These are phyloP conservation scores for Chloropsis hardwickii DNA, from an alignment of 2,113 vertebrate species.

Conservation along the genomic window DNA sequence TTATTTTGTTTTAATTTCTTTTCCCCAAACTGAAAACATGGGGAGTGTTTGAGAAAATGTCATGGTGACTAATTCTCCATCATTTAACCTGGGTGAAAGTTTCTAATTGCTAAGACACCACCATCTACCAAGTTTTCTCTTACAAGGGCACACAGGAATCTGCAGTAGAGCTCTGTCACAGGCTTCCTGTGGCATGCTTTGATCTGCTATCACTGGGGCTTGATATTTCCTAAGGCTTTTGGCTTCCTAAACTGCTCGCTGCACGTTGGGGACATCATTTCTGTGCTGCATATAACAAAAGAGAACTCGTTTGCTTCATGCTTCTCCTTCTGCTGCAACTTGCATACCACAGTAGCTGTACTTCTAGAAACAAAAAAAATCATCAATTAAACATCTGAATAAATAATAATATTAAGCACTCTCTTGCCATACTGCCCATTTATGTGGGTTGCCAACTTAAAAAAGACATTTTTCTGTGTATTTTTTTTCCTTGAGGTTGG, in stretches of 20 bases:
- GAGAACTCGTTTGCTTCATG: background rate
- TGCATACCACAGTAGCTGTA: background rate
- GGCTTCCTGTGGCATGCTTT: background rate
- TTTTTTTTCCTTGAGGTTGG: background rate
- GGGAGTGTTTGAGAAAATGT: rapidly evolving
- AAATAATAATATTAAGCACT: background rate
- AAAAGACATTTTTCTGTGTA: background rate
- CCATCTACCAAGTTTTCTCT: background rate
- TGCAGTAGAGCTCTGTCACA: background rate
- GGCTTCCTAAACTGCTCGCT: background rate
- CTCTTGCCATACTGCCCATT: background rate
- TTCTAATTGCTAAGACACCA: background rate
- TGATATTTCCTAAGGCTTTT: background rate
- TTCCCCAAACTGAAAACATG: rapidly evolving
- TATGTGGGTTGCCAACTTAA: background rate
- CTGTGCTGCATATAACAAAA: background rate
- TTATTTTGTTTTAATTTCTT: background rate
- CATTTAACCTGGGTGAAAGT: background rate
- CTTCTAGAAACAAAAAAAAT: background rate
- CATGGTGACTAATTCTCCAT: background rate
- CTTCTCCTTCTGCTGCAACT: background rate
- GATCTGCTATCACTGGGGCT: rapidly evolving
- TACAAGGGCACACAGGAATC: background rate
- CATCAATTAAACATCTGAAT: background rate
- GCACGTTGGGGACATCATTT: background rate